Conservation (phyloP, 2,888 invertebrate species). For the Rhagonycha fulva region DNA sequence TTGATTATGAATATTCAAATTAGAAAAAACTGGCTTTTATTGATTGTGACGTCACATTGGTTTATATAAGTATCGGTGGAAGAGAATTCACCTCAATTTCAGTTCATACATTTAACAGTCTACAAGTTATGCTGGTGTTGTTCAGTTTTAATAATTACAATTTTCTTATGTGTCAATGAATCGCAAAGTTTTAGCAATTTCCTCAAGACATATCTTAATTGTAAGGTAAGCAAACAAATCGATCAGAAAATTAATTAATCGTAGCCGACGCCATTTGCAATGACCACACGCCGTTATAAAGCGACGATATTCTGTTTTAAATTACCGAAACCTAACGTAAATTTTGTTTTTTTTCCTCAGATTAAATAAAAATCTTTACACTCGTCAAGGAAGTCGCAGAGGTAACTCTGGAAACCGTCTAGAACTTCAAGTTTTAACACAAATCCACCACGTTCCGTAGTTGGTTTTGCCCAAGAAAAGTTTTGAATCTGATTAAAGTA, state of each 20-base stretch:
- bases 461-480: constrained; percentile 16
- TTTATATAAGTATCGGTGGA: neutral
- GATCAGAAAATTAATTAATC: neutral
- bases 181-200: constrained; percentile 48
- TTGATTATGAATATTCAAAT: neutral
- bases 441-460: constrained; percentile 87
- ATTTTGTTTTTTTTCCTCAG: constrained; percentile 1
- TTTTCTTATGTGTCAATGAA: constrained; percentile 55
- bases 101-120: neutral
- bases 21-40: neutral
- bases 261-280: neutral
- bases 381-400: constrained; percentile 81
- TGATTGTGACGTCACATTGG: constrained; percentile 2
- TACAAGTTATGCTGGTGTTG: neutral
- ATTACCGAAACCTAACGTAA: neutral
- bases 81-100: neutral
- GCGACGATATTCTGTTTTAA: neutral
- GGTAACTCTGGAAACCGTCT: constrained; percentile 85
- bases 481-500: neutral
- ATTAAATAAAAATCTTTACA: constrained; percentile 68
- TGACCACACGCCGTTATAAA: neutral
- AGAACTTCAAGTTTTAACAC: constrained; percentile 82
- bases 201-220: constrained; percentile 50
- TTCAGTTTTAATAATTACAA: neutral
- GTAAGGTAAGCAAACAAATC: constrained; percentile 46